These are phyloP conservation scores for human DNA, from an alignment of 2,113 vertebrate species.

Conservation along the genomic window GRCh38 chrX:70429501-70430000, in stretches of 20 bases:
- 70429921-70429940: slow-evolving; percentile 90
- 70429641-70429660: slow-evolving; percentile 77
- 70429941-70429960: slow-evolving; percentile 80
- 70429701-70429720: slow-evolving; percentile 72
- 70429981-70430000: slow-evolving; percentile 80
- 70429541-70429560: slow-evolving; percentile 83
- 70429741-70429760: background rate
- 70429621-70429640: slow-evolving; percentile 84
- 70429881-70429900: background rate
- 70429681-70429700: slow-evolving; percentile 44
- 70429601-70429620: slow-evolving; percentile 93
- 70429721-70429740: slow-evolving; percentile 24
- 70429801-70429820: background rate
- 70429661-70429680: slow-evolving; percentile 82
- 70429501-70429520: slow-evolving; percentile 83
- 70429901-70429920: slow-evolving; percentile 85
- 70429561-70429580: slow-evolving; percentile 82
- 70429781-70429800: background rate
- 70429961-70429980: slow-evolving; percentile 88
- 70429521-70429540: slow-evolving; percentile 81
- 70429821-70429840: background rate
- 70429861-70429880: background rate
- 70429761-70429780: slow-evolving; percentile 83
- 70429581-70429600: slow-evolving; percentile 82
- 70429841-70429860: background rate